Percentiles rank a stretch among this genome's conserved stretches.
Evolutionary conservation across 1,140 invertebrate genomes (phyloP).

Genomic region (Rhyzopertha dominica): DNA sequence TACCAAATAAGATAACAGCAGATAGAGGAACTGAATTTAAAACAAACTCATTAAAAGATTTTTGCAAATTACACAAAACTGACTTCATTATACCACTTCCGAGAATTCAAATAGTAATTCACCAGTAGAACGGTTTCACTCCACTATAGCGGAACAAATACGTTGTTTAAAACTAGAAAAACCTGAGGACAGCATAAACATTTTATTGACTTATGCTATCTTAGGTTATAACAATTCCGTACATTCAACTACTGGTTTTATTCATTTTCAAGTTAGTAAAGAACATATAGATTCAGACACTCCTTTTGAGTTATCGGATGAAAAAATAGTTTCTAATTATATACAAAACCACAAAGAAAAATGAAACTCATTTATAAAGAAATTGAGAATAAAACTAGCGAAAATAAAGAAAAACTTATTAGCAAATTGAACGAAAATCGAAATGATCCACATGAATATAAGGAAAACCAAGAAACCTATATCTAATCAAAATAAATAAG

Average conservation of each 20-base stretch:
- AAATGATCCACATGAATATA: neutral
- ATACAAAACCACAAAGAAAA: too few species aligned
- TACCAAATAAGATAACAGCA: conserved; percentile 17
- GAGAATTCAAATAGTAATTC: conserved; percentile 21
- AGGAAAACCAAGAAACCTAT: neutral
- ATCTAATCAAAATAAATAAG: neutral
- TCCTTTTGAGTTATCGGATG: too few species aligned
- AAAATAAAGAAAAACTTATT: too few species aligned
- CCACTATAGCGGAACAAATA: conserved; percentile 17
- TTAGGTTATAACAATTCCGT: conserved; percentile 20
- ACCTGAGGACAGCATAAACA: conserved; percentile 7
- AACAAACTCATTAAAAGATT: conserved; percentile 18
- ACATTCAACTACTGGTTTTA: too few species aligned
- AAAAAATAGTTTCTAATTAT: conserved; percentile 11
- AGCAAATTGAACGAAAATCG: neutral
- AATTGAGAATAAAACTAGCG: too few species aligned
- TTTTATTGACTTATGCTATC: conserved; percentile 18
- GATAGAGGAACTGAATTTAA: conserved; percentile 23
- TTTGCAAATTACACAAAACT: conserved; percentile 21
- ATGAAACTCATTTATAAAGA: too few species aligned
- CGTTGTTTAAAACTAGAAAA: conserved; percentile 18
- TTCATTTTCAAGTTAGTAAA: too few species aligned
- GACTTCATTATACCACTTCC: conserved; percentile 18
- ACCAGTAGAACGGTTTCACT: conserved; percentile 21
- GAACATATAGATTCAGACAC: too few species aligned